phyloP scores from a whole-genome alignment of 2,888 invertebrate species.

The Drosophila antonietae region DNA sequence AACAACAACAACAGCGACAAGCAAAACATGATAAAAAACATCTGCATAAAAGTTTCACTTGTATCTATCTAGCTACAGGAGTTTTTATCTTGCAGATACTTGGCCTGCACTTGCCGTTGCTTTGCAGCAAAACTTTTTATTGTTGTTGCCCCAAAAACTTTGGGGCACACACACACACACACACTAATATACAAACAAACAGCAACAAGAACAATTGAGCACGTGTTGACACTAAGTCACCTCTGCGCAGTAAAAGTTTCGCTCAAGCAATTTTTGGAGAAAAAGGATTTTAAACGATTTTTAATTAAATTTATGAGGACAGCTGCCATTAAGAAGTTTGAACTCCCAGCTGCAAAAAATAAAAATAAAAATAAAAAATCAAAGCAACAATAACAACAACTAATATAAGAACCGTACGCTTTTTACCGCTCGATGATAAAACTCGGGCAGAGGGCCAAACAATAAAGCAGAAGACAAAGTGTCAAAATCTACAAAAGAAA shows the following conservation, averaged over 20 bases:
- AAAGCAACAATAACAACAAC: not conserved
- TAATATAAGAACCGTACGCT: constrained; percentile 34
- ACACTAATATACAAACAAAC: constrained; percentile 19
- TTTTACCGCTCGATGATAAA: constrained; percentile 53
- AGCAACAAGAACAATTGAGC: constrained; percentile 47
- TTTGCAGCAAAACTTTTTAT: constrained; percentile 54
- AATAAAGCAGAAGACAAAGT: constrained; percentile 25
- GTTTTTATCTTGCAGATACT: constrained; percentile 71
- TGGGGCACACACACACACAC: not conserved
- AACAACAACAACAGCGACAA: constrained; percentile 19
- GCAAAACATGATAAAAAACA: constrained; percentile 44
- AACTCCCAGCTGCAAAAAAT: constrained; percentile 19
- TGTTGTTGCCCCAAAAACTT: constrained; percentile 52
- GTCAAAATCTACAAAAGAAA: constrained; percentile 19
- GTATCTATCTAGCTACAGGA: constrained; percentile 38
- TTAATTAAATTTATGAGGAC: constrained; percentile 75
- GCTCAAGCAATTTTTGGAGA: constrained; percentile 43
- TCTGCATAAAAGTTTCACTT: constrained; percentile 65
- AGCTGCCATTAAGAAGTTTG: constrained; percentile 64
- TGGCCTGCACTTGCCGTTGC: constrained; percentile 42
- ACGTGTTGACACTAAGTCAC: constrained; percentile 76
- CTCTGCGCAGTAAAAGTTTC: constrained; percentile 43
- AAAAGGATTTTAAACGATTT: constrained; percentile 76
- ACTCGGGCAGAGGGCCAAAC: constrained; percentile 47
- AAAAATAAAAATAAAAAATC: constrained; percentile 5